phyloP scores from a whole-genome alignment of 2,113 vertebrate genomes.

The Neomonachus schauinslandi region DNA sequence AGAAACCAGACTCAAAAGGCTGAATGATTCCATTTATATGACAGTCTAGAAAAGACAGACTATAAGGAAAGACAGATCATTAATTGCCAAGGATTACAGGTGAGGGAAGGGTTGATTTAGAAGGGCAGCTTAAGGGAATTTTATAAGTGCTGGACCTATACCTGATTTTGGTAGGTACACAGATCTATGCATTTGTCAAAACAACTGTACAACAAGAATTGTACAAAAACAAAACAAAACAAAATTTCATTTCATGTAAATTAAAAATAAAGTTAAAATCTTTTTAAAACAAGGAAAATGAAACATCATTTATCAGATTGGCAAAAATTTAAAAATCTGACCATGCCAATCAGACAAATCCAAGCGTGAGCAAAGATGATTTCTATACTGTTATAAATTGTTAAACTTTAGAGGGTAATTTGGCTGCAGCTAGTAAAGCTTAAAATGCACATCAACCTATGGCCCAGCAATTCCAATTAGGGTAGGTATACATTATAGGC shows the following conservation, averaged over 20 bases:
- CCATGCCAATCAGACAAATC: neutral
- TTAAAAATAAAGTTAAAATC: conserved; percentile 28
- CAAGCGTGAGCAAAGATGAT: neutral
- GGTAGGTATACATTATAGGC: neutral
- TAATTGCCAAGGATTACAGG: neutral
- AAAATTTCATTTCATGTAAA: conserved; percentile 36
- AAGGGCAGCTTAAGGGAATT: neutral
- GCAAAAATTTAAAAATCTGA: conserved; percentile 25
- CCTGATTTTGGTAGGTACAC: neutral
- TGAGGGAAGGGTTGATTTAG: neutral
- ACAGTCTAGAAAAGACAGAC: conserved; percentile 33
- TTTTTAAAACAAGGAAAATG: conserved; percentile 45
- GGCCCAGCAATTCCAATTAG: neutral
- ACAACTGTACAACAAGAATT: neutral
- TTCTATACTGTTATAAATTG: neutral
- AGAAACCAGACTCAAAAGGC: conserved; percentile 16
- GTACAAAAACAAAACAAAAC: neutral
- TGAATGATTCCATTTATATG: neutral
- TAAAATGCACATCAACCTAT: conserved; percentile 17
- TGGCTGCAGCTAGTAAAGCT: neutral
- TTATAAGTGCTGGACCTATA: neutral
- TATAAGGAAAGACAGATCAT: neutral
- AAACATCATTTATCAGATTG: neutral
- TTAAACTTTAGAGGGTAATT: conserved; percentile 4
- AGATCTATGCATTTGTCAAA: neutral